Percentiles rank a stretch among this genome's conserved stretches.
Conservation (phyloP, 1,140 invertebrate species). For the Sarcophaga bullata region DNA sequence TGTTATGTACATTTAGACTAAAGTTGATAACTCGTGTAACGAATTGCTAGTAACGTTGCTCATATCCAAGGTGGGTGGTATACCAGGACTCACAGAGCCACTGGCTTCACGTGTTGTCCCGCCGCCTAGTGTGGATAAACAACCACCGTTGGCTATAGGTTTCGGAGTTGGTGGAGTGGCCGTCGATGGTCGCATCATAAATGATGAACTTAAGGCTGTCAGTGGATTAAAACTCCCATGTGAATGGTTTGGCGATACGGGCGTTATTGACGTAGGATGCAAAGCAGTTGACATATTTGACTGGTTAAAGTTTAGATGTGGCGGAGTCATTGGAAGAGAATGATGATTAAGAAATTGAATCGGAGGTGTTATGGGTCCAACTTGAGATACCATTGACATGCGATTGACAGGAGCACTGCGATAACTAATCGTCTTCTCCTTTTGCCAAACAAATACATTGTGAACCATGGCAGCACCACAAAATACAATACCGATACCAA, state of each 20-base stretch:
- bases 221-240: conserved; percentile 64
- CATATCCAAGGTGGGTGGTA: conserved; percentile 73
- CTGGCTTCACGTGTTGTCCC: conserved; percentile 68
- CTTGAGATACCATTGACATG: conserved; percentile 55
- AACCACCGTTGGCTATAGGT: conserved; percentile 47
- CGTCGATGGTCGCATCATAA: conserved; percentile 65
- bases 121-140: conserved; percentile 28
- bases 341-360: conserved; percentile 52
- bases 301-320: conserved; percentile 33
- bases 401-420: conserved; percentile 60
- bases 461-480: conserved; percentile 93
- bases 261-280: conserved; percentile 61
- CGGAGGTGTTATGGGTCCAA: conserved; percentile 46
- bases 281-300: conserved; percentile 30
- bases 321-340: conserved; percentile 44
- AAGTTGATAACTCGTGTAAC: conserved; percentile 76
- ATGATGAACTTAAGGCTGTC: conserved; percentile 56
- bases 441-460: conserved; percentile 94
- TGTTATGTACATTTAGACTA: conserved; percentile 67
- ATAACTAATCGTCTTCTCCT: conserved; percentile 76
- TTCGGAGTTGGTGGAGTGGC: conserved; percentile 68
- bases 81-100: conserved; percentile 73
- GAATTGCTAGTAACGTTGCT: conserved; percentile 74
- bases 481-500: conserved; percentile 89
- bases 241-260: conserved; percentile 63